A percentile compares a stretch with the other conserved stretches of the same genome.
These are phyloP conservation scores for Enteromius argenteus DNA, from an alignment of 2,797 vertebrate species.

Conservation along the genomic window DNA sequence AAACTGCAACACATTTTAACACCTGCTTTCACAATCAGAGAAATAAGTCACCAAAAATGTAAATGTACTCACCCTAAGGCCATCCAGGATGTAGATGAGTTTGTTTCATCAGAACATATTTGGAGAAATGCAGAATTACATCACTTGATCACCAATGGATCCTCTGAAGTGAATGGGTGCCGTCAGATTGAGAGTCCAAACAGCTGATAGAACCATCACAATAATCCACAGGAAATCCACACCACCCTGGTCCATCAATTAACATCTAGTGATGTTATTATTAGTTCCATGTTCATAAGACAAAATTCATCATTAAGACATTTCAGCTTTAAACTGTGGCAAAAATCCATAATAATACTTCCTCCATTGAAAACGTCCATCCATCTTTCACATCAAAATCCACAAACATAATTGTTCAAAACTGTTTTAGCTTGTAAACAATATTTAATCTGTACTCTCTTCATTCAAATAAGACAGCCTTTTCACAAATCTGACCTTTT, in stretches of 20 bases:
- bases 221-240: not conserved
- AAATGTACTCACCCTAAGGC: not conserved
- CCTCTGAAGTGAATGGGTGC: not conserved
- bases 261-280: not conserved
- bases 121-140: not conserved
- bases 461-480: too few species aligned
- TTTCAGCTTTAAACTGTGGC: too few species aligned
- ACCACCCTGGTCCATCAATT: not conserved
- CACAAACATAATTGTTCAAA: too few species aligned
- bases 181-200: not conserved
- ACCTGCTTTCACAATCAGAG: not conserved
- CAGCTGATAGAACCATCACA: not conserved
- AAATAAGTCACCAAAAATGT: not conserved
- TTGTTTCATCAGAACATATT: not conserved
- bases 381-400: too few species aligned
- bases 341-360: too few species aligned
- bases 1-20: not conserved
- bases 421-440: too few species aligned
- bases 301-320: too few species aligned
- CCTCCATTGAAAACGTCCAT: too few species aligned
- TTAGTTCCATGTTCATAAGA: not conserved
- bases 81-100: not conserved
- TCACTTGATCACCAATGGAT: not conserved
- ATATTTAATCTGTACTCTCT: too few species aligned
- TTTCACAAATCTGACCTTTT: too few species aligned